Evolutionary conservation across 37 sponge, comb jelly and placozoan species (phyloP).

Genomic region (Hormiphora californensis): DNA sequence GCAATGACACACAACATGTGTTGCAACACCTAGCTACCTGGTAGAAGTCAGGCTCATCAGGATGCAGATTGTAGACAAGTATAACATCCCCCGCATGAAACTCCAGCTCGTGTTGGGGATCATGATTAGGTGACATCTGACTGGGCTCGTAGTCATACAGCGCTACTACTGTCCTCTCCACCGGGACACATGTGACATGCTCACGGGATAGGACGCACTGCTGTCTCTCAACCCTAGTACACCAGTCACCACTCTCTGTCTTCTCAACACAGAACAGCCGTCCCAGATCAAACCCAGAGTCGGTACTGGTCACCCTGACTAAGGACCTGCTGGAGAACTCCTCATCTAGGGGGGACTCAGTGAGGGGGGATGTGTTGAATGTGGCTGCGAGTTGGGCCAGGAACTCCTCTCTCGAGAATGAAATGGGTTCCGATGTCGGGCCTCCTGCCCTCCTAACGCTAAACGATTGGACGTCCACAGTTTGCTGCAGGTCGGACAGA

Average conservation of each 20-base stretch:
- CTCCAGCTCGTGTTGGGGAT: not conserved
- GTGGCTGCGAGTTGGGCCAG: not conserved
- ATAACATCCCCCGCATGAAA: slow-evolving; percentile 13
- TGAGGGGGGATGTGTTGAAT: not conserved
- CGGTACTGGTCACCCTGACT: too few species aligned
- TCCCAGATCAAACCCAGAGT: not conserved
- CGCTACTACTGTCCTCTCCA: not conserved
- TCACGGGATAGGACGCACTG: not conserved
- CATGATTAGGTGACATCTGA: slow-evolving; percentile 1
- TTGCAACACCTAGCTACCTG: not conserved
- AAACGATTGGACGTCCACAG: not conserved
- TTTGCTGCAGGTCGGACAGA: not conserved
- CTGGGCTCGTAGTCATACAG: not conserved
- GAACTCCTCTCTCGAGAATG: not conserved
- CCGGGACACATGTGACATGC: not conserved
- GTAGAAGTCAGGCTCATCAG: not conserved
- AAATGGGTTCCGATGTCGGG: slow-evolving; percentile 3
- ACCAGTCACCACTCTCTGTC: too few species aligned
- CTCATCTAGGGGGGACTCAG: not conserved
- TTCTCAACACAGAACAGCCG: not conserved
- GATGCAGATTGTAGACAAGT: not conserved
- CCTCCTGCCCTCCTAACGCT: not conserved
- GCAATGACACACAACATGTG: not conserved
- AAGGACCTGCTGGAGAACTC: not conserved
- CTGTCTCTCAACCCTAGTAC: too few species aligned